A percentile compares a stretch with the other conserved stretches of the same genome.
Evolutionary conservation across 2,113 vertebrate species (phyloP).

Genomic region (Tetrax tetrax): DNA sequence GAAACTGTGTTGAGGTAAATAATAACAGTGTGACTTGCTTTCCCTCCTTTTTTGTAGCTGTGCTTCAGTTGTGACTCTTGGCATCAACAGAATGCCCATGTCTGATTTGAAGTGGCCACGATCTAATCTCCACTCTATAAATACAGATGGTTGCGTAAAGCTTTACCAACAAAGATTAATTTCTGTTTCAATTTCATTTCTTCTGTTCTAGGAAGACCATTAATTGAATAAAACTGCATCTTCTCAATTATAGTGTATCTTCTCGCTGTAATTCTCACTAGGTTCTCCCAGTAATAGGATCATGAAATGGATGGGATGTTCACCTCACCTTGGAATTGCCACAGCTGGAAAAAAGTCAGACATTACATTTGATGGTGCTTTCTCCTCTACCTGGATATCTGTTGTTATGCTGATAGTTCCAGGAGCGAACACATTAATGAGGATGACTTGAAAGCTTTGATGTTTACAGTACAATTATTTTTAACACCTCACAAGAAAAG

Average conservation of each 20-base stretch:
- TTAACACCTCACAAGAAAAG: background rate
- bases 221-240: background rate
- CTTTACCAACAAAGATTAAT: background rate
- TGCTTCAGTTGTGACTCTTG: background rate
- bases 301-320: background rate
- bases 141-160: background rate
- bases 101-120: background rate
- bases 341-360: slow-evolving; percentile 13
- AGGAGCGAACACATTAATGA: slow-evolving; percentile 8
- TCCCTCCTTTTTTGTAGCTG: background rate
- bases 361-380: background rate
- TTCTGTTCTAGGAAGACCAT: background rate
- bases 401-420: slow-evolving; percentile 47
- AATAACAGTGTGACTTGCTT: background rate
- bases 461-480: slow-evolving; percentile 28
- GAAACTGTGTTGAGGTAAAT: background rate
- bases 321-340: background rate
- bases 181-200: background rate
- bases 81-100: background rate
- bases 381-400: background rate
- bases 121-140: background rate
- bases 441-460: slow-evolving; percentile 33
- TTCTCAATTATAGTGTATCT: background rate
- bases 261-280: background rate
- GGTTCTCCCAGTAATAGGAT: background rate